A percentile compares a stretch with the other conserved stretches of the same genome.
phyloP scores from a whole-genome alignment of 1,140 invertebrate species.

The Monochamus saltuarius region DNA sequence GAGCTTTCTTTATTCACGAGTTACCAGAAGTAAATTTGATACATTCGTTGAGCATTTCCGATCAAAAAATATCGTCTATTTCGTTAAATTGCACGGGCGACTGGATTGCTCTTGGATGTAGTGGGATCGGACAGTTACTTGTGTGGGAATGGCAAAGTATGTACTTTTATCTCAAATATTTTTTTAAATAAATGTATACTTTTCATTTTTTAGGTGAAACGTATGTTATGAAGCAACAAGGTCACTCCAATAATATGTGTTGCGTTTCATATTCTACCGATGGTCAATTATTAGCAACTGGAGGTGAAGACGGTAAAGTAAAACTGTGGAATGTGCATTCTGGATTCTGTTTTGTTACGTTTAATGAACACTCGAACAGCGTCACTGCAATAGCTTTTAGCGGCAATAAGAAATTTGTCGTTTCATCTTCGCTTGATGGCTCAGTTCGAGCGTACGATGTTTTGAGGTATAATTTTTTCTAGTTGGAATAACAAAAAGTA shows the following conservation, averaged over 20 bases:
- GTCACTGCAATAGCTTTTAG: conserved; percentile 84
- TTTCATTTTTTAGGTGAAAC: conserved; percentile 67
- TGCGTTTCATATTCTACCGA: conserved; percentile 89
- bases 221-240: conserved; percentile 97
- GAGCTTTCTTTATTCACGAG: conserved; percentile 88
- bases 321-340: conserved; percentile 91
- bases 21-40: conserved; percentile 90
- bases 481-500: background rate
- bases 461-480: conserved; percentile 58
- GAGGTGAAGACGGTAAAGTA: conserved; percentile 93
- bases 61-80: conserved; percentile 78
- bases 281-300: conserved; percentile 87
- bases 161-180: conserved; percentile 25
- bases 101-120: conserved; percentile 91
- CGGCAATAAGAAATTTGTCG: conserved; percentile 86
- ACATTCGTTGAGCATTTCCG: conserved; percentile 84
- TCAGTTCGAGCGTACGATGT: conserved; percentile 95
- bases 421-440: conserved; percentile 91
- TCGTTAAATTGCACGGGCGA: conserved; percentile 85
- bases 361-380: conserved; percentile 82
- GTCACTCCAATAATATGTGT: conserved; percentile 86
- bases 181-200: conserved; percentile 16
- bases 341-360: conserved; percentile 95
- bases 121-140: conserved; percentile 82
- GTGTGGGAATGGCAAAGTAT: conserved; percentile 99